A percentile compares a stretch with the other conserved stretches of the same genome.
Evolutionary conservation across 2,888 invertebrate species (phyloP).

Genomic region (Zhengitettix transpicula): DNA sequence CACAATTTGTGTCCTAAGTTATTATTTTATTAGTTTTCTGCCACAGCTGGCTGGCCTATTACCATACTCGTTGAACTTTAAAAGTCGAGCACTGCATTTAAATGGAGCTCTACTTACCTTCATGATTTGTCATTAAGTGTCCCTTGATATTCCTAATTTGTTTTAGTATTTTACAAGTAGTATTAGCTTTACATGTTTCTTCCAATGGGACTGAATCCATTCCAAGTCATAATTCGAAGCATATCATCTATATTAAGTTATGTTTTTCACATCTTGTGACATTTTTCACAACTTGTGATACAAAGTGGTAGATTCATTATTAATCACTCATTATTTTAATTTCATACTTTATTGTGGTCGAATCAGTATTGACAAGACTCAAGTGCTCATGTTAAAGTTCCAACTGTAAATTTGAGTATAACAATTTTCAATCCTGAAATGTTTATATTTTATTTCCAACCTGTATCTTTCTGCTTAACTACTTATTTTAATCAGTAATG

Average conservation of each 20-base stretch:
- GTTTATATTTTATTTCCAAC: no score
- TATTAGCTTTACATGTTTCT: background rate
- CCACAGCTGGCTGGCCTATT: no score
- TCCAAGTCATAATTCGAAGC: conserved; percentile 4
- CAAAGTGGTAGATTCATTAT: conserved; percentile 6
- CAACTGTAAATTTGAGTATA: conserved; percentile 6
- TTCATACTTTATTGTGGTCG: conserved; percentile 3
- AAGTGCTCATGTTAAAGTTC: conserved; percentile 9
- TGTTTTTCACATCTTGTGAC: background rate
- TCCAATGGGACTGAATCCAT: background rate
- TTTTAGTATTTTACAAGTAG: conserved; percentile 2
- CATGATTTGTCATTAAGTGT: no score
- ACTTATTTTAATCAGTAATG: no score
- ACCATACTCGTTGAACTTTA: no score
- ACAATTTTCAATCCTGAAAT: background rate
- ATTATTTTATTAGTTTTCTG: no score
- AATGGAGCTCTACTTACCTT: no score
- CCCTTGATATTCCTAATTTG: no score
- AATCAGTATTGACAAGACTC: conserved; percentile 6
- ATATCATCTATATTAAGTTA: conserved; percentile 7
- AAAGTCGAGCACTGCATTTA: no score
- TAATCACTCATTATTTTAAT: conserved; percentile 6
- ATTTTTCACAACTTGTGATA: conserved; percentile 5
- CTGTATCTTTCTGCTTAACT: no score
- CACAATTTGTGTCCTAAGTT: no score